A percentile compares a stretch with the other conserved stretches of the same genome.
Conservation (phyloP, 2,797 vertebrate genomes). For the Esox lucius region DNA sequence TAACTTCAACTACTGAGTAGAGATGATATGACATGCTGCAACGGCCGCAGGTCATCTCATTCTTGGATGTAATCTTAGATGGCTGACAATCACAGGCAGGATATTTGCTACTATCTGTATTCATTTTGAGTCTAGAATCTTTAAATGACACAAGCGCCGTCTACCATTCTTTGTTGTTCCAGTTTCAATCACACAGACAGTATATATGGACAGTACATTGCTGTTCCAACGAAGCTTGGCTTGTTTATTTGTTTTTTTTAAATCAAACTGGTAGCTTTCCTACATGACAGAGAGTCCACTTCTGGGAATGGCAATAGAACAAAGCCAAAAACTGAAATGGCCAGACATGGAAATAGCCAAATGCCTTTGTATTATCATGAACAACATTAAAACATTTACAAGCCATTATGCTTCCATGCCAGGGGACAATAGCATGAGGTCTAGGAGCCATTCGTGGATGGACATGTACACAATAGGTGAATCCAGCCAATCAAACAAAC, state of each 20-base stretch:
- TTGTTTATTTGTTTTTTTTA: too few species aligned
- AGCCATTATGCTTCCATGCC: conserved; percentile 55
- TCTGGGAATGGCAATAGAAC: conserved; percentile 34
- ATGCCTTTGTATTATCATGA: conserved; percentile 67
- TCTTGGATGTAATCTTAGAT: conserved; percentile 68
- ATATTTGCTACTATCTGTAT: conserved; percentile 72
- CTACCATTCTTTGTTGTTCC: neutral
- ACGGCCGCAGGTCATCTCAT: conserved; percentile 54
- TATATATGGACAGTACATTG: neutral
- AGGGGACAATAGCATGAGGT: conserved; percentile 38
- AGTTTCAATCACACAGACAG: neutral
- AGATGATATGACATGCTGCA: conserved; percentile 54
- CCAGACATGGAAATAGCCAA: conserved; percentile 58
- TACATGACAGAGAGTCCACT: conserved; percentile 40
- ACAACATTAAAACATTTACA: conserved; percentile 70
- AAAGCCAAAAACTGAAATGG: neutral
- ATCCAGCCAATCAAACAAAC: conserved; percentile 31
- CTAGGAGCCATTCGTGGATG: conserved; percentile 30
- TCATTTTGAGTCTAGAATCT: conserved; percentile 52
- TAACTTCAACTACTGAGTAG: neutral
- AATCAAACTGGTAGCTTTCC: conserved; percentile 27
- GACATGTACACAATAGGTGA: conserved; percentile 24
- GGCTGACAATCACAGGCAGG: conserved; percentile 72
- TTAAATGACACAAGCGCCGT: neutral
- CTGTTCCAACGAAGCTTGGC: conserved; percentile 16